phyloP scores from a whole-genome alignment of 2,113 vertebrate species.

The Syngnathus scovelli region DNA sequence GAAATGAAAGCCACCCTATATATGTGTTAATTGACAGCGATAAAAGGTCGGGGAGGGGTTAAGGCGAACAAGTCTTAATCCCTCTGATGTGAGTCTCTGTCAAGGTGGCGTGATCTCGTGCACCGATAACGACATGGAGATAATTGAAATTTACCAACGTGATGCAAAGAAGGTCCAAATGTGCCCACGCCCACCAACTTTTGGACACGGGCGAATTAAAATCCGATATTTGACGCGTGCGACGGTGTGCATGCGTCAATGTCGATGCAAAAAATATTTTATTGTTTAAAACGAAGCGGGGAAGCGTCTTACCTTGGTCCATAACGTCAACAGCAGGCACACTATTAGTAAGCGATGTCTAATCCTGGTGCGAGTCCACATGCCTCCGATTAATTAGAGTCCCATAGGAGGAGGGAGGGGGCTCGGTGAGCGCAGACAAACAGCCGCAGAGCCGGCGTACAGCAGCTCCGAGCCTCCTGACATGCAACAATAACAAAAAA shows the following conservation, averaged over 20 bases:
- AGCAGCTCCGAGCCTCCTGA: conserved; percentile 61
- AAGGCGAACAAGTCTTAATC: conserved; percentile 33
- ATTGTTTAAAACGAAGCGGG: conserved; percentile 14
- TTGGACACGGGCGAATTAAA: conserved; percentile 26
- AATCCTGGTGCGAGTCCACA: conserved; percentile 75
- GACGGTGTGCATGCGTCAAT: neutral
- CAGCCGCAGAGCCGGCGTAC: conserved; percentile 69
- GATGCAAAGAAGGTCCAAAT: conserved; percentile 29
- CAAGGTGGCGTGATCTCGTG: conserved; percentile 62
- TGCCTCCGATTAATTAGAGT: conserved; percentile 74
- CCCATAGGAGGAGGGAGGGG: conserved; percentile 38
- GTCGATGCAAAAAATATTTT: neutral
- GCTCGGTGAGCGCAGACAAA: conserved; percentile 52
- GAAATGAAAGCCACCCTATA: neutral
- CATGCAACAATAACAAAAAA: conserved; percentile 57
- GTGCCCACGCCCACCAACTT: conserved; percentile 67
- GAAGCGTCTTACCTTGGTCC: conserved; percentile 68
- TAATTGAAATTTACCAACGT: conserved; percentile 60
- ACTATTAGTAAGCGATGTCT: conserved; percentile 65
- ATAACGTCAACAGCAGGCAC: conserved; percentile 73
- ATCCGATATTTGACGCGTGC: neutral
- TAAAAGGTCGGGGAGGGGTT: neutral
- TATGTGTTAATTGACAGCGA: conserved; percentile 17
- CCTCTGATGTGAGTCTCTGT: conserved; percentile 42
- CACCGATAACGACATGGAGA: conserved; percentile 54